Evolutionary conservation across 2,888 invertebrate species (phyloP).

Genomic region (Pherbina coryleti): DNA sequence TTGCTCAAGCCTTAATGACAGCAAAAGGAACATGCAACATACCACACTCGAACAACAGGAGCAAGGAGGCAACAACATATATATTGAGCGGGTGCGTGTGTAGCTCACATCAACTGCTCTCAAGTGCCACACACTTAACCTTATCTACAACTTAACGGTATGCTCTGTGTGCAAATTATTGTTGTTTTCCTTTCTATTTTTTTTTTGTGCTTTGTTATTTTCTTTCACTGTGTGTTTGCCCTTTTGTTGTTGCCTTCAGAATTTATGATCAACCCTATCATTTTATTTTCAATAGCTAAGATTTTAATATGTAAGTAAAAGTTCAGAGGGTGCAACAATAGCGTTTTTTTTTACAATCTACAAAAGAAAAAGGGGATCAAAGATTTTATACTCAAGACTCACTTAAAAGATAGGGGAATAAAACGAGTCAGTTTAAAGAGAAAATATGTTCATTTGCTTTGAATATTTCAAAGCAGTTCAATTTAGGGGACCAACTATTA

Average conservation of each 20-base stretch:
- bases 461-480: too few species aligned
- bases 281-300: background rate
- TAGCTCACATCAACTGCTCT: background rate
- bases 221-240: background rate
- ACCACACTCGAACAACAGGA: background rate
- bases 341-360: background rate
- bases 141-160: background rate
- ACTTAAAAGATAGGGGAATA: too few species aligned
- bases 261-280: background rate
- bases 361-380: background rate
- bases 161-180: background rate
- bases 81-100: background rate
- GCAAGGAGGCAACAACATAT: background rate
- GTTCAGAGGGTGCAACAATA: background rate
- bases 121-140: slow-evolving; percentile 18
- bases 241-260: background rate
- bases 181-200: background rate
- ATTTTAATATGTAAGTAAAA: background rate
- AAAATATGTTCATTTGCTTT: too few species aligned
- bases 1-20: background rate
- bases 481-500: too few species aligned
- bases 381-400: background rate
- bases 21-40: background rate
- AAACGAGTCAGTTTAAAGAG: too few species aligned
- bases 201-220: too few species aligned